These are phyloP conservation scores for Acanthurus lineatus DNA, from an alignment of 2,797 vertebrate species.

Conservation along the genomic window DNA sequence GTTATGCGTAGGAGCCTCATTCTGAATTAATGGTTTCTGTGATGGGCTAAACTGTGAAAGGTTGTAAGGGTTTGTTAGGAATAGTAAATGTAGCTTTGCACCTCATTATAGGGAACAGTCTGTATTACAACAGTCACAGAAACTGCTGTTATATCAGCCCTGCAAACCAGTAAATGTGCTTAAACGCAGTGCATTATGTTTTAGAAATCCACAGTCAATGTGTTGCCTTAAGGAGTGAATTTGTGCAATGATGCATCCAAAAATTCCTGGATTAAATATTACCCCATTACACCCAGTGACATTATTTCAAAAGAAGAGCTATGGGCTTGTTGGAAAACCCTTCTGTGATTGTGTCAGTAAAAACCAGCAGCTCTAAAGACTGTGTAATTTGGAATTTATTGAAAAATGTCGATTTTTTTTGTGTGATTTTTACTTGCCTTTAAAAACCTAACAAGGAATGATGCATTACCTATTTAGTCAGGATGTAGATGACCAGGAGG, in stretches of 20 bases:
- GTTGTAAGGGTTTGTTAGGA: conserved; percentile 76
- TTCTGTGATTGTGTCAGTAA: background rate
- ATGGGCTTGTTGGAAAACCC: background rate
- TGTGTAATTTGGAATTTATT: conserved; percentile 4
- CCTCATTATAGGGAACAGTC: conserved; percentile 71
- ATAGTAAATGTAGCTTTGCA: conserved; percentile 73
- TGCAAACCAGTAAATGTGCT: conserved; percentile 35
- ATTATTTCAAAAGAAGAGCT: background rate
- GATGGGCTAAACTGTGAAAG: conserved; percentile 77
- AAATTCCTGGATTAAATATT: background rate
- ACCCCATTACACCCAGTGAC: background rate
- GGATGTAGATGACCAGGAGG: conserved; percentile 71
- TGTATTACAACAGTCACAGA: conserved; percentile 49
- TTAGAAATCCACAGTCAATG: conserved; percentile 27
- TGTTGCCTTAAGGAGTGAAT: conserved; percentile 15
- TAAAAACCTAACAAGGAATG: conserved; percentile 38
- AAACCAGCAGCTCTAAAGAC: background rate
- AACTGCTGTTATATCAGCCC: conserved; percentile 36
- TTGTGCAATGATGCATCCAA: conserved; percentile 7
- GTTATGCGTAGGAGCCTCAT: conserved; percentile 72
- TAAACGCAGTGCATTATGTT: conserved; percentile 7
- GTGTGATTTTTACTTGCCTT: background rate
- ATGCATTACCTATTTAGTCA: conserved; percentile 56
- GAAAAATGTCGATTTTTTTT: conserved; percentile 6
- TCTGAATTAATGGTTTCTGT: conserved; percentile 73